Evolutionary conservation across 1,140 invertebrate species (phyloP).

Genomic region (Drosophila arizonae): DNA sequence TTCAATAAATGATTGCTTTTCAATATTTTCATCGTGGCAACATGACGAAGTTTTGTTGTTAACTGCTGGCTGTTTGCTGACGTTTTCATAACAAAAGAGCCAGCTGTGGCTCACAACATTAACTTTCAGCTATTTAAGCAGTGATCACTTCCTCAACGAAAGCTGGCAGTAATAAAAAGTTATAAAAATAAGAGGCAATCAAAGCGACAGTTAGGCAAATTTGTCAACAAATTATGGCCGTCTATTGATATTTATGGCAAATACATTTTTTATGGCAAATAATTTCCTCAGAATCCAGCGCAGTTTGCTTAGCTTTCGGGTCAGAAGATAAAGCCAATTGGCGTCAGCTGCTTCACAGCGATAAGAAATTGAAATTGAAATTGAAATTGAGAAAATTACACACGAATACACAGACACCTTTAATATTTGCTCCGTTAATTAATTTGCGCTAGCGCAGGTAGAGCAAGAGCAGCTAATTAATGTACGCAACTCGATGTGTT

Average conservation of each 20-base stretch:
- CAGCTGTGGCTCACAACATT: constrained; percentile 45
- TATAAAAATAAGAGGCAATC: constrained; percentile 26
- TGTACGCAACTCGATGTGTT: constrained; percentile 35
- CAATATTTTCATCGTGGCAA: constrained; percentile 61
- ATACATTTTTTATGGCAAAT: constrained; percentile 9
- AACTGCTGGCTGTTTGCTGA: constrained; percentile 38
- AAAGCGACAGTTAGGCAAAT: constrained; percentile 17
- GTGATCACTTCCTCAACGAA: constrained; percentile 45
- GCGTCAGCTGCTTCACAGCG: constrained; percentile 37
- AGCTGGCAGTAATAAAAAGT: constrained; percentile 30
- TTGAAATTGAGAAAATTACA: constrained; percentile 7
- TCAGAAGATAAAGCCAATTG: constrained; percentile 26
- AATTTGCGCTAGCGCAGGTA: constrained; percentile 22
- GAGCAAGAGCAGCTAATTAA: constrained; percentile 54
- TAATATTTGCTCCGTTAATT: constrained; percentile 62
- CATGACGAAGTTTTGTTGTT: constrained; percentile 41
- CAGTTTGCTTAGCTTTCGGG: constrained; percentile 27
- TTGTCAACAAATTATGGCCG: constrained; percentile 12
- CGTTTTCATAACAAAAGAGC: constrained; percentile 56
- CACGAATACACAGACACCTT: no score
- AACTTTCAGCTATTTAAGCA: constrained; percentile 45
- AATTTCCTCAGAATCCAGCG: constrained; percentile 3
- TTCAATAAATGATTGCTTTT: constrained; percentile 69
- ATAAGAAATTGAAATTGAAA: constrained; percentile 34
- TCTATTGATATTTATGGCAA: background rate